These are phyloP conservation scores for Tetranychus truncatus DNA, from an alignment of 2,888 invertebrate species.

Conservation along the genomic window DNA sequence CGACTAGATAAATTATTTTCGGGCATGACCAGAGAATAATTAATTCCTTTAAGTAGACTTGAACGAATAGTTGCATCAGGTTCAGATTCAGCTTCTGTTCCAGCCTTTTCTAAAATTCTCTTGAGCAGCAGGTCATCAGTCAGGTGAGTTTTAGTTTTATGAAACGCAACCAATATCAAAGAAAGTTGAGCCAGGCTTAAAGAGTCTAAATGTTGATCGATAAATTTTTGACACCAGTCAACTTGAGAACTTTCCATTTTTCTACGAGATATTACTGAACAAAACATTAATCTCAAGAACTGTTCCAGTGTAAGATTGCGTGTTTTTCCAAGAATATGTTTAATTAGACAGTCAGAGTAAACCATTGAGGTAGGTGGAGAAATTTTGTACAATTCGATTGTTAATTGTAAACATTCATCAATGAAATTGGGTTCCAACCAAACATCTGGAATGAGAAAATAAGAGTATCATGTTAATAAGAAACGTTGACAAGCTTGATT, in stretches of 20 bases:
- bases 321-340: background rate
- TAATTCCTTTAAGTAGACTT: background rate
- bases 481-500: background rate
- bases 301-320: background rate
- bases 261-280: background rate
- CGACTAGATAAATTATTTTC: background rate
- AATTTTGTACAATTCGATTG: background rate
- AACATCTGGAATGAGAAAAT: background rate
- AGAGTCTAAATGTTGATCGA: background rate
- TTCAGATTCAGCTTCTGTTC: background rate
- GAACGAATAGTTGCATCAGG: background rate
- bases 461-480: background rate
- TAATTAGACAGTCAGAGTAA: background rate
- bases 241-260: background rate
- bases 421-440: background rate
- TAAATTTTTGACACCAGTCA: background rate
- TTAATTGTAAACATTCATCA: background rate
- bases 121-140: background rate
- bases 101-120: background rate
- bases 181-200: background rate
- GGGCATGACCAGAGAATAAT: background rate
- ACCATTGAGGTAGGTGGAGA: background rate
- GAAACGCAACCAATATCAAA: background rate
- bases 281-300: background rate
- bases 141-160: background rate